phyloP scores from a whole-genome alignment of 1,140 invertebrate genomes.

The Maniola jurtina region DNA sequence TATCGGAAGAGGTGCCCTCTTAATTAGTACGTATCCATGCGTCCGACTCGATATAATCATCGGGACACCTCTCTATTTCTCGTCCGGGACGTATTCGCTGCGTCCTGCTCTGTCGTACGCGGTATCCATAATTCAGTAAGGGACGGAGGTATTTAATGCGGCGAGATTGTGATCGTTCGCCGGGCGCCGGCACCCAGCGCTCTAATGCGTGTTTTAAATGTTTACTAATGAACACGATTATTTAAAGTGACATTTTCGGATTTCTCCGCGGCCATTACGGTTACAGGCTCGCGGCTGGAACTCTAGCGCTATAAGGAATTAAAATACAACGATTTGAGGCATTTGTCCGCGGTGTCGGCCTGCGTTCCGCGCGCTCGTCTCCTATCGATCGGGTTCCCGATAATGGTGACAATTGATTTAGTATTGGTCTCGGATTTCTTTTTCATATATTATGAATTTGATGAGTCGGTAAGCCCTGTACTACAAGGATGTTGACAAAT shows the following conservation, averaged over 20 bases:
- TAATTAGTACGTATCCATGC: constrained; percentile 71
- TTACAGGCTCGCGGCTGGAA: constrained; percentile 43
- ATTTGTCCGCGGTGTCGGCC: constrained; percentile 40
- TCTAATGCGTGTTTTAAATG: constrained; percentile 75
- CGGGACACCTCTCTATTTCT: constrained; percentile 65
- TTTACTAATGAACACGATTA: constrained; percentile 77
- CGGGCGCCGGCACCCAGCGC: constrained; percentile 65
- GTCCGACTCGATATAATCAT: constrained; percentile 57
- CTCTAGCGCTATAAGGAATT: constrained; percentile 41
- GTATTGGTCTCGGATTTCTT: not conserved
- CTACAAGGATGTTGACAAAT: too few relatives aligned
- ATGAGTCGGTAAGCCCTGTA: too few relatives aligned
- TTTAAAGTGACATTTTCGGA: constrained; percentile 75
- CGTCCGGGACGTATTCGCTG: not conserved
- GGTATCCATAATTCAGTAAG: constrained; percentile 27
- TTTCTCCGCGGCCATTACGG: constrained; percentile 61
- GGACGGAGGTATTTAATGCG: constrained; percentile 45
- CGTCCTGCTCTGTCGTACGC: constrained; percentile 32
- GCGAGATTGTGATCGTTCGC: constrained; percentile 59
- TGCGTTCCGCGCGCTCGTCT: constrained; percentile 32
- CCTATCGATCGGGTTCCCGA: not conserved
- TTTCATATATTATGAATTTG: not conserved
- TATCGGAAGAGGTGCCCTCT: constrained; percentile 57
- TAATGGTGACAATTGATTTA: not conserved
- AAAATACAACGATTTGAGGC: constrained; percentile 57